Evolutionary conservation across 1,140 invertebrate species (phyloP).

Genomic region (Cotesia vestalis): DNA sequence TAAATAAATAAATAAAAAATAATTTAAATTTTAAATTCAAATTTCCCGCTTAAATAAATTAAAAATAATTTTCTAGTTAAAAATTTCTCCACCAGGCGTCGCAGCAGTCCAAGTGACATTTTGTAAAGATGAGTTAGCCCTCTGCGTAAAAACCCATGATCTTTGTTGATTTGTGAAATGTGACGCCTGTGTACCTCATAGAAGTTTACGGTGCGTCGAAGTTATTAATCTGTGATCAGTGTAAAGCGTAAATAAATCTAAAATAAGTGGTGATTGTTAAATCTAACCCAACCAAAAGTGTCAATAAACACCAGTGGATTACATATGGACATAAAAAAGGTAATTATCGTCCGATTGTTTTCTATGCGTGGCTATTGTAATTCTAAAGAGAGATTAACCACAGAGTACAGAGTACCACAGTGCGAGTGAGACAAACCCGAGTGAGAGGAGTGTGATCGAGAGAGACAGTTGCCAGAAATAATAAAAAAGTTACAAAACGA

Average conservation of each 20-base stretch:
- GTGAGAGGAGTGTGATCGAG: not conserved
- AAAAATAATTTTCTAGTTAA: too few species aligned
- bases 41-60: too few species aligned
- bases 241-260: constrained; percentile 2
- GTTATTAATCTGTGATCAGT: constrained; percentile 23
- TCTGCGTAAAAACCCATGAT: constrained; percentile 65
- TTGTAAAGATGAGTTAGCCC: constrained; percentile 47
- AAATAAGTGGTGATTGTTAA: constrained; percentile 21
- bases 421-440: not conserved
- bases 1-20: too few species aligned
- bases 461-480: constrained; percentile 19
- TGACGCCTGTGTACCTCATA: constrained; percentile 53
- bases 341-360: constrained; percentile 21
- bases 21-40: too few species aligned
- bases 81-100: too few species aligned
- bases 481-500: constrained; percentile 25
- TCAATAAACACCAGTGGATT: not conserved
- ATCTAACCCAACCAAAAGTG: not conserved
- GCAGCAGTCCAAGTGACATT: too few species aligned
- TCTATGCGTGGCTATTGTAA: not conserved
- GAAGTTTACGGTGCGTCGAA: constrained; percentile 28
- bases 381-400: too few species aligned
- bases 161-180: constrained; percentile 67
- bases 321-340: constrained; percentile 9
- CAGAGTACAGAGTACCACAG: not conserved